Evolutionary conservation across 2,113 vertebrate genomes (phyloP).

Genomic region (Atlantisia rogersi): DNA sequence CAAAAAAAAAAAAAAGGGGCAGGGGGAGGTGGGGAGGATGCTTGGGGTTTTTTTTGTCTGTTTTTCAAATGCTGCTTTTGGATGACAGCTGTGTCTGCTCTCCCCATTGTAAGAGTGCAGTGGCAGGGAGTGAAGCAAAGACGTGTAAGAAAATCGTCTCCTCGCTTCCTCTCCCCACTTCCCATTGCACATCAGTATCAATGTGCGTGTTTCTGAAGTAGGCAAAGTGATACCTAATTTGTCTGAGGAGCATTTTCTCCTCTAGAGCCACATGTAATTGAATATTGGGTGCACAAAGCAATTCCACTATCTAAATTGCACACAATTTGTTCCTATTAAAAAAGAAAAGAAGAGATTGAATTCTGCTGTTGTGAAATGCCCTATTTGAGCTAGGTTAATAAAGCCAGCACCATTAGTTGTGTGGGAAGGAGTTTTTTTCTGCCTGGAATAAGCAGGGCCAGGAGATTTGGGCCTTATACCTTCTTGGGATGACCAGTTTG

Average conservation of each 20-base stretch:
- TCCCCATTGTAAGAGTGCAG: not conserved
- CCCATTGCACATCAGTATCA: rapidly evolving
- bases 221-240: not conserved
- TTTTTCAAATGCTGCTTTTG: not conserved
- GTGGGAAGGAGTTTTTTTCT: not conserved
- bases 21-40: not conserved
- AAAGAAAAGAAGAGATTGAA: not conserved
- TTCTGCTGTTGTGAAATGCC: not conserved
- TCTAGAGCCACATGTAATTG: not conserved
- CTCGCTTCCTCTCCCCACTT: not conserved
- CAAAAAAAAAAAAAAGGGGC: not conserved
- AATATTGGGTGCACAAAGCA: not conserved
- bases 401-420: not conserved
- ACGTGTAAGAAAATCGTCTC: not conserved
- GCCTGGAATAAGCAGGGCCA: not conserved
- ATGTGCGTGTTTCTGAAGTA: not conserved
- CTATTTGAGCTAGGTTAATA: not conserved
- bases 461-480: not conserved
- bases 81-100: not conserved
- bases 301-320: not conserved
- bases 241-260: not conserved
- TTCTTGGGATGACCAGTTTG: not conserved
- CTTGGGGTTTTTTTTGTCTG: not conserved
- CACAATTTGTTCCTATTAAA: not conserved
- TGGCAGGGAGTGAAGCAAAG: not conserved